Evolutionary conservation across 2,113 vertebrate species (phyloP).

Genomic region (Antechinus flavipes): DNA sequence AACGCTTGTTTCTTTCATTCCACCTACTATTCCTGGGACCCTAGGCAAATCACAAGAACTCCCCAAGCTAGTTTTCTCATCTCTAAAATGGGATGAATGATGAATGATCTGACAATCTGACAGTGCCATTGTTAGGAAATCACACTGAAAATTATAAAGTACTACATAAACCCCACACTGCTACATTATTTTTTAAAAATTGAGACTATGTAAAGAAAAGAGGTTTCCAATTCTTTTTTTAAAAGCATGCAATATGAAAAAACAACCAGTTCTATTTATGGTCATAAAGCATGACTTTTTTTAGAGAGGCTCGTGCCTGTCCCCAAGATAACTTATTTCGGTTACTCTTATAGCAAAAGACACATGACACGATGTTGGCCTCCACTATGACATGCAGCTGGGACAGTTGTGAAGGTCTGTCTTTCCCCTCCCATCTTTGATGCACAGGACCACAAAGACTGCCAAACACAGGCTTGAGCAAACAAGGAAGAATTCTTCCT

Average conservation of each 20-base stretch:
- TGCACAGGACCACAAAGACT: background rate
- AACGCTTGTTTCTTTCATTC: background rate
- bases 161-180: background rate
- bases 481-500: background rate
- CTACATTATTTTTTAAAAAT: background rate
- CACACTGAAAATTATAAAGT: background rate
- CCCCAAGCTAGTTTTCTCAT: background rate
- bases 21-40: background rate
- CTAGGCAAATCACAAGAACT: background rate
- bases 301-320: background rate
- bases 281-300: background rate
- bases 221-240: background rate
- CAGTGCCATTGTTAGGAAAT: background rate
- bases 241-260: background rate
- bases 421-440: background rate
- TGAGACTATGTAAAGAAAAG: background rate
- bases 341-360: background rate
- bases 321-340: background rate
- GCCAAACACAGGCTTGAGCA: accelerated
- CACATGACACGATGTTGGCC: background rate
- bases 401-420: background rate
- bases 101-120: background rate
- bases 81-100: background rate
- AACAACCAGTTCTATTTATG: background rate
- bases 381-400: background rate